Base-by-base conservation (phyloP, 2,113 vertebrate species). In the Equus przewalskii region DNA sequence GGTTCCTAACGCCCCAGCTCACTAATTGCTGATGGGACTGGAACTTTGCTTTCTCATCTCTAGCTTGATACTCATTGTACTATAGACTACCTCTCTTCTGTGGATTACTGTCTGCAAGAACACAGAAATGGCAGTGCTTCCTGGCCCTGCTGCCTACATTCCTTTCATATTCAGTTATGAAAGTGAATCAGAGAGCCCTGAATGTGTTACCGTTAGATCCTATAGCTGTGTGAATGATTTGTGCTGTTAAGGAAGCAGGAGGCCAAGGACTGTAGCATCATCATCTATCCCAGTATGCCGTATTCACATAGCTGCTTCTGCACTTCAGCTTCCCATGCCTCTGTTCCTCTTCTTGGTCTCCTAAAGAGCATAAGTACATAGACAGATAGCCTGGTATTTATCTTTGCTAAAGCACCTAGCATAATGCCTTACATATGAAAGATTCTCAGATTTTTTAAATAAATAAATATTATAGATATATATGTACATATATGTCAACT, bases 101-200 rank as follows among this genome's bases (percentile, higher is more conserved):
- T 65, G 58, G 7, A 51, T n/a, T 49, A 7, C 30, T 51, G 56
- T 60, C 89, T 85, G n/a, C 18, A 11, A 54, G 65, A 11, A 9
- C 6, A 11, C n/a, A 84, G n/a, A 30, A 30, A 26, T 44, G 33
- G 9, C 89, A 28, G 7, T 28, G 79, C 65, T 79, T 18, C 56
- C 87, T 75, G 7, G 21, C 33, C n/a, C 79, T 81, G 85, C 90
- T 49, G 56, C 84, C 80, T 9, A 18, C 18, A 21, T 95, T 88
- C 73, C 24, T 95, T 83, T 89, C 62, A 24, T 75, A 58, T 33
- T 72, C 12, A 60, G 58, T 85, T 72, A 72, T 41, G 83, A 94
- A 65, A 26, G 79, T 67, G 41, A 79, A 28, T 64, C 60, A 11
- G 62, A 76, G 83, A 70, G 30, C 88, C 87, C 21, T 49, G 30